Conservation (phyloP, 37 sponge, comb jelly and placozoan species). For the Hexactinellida sp. region DNA sequence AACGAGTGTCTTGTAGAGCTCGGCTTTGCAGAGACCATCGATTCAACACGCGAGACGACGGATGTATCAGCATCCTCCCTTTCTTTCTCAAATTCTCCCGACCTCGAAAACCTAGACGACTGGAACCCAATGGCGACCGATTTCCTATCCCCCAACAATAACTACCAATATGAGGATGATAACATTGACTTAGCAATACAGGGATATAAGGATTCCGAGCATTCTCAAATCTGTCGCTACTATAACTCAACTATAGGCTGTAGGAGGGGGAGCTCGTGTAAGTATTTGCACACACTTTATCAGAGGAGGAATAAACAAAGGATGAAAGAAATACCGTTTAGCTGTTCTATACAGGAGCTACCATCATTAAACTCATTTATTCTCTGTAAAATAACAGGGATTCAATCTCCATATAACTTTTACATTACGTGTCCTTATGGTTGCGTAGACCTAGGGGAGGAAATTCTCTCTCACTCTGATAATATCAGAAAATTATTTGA, state of each 20-base stretch:
- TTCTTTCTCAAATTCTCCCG: background rate
- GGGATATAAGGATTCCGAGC: conserved; percentile 27
- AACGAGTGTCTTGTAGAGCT: background rate
- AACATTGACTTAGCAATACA: conserved; percentile 13
- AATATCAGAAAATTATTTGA: background rate
- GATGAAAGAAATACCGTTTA: background rate
- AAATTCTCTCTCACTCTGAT: background rate
- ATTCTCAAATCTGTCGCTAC: conserved; percentile 25
- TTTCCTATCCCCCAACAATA: conserved; percentile 26
- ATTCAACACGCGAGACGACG: background rate
- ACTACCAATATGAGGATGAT: conserved; percentile 21
- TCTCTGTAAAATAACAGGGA: background rate
- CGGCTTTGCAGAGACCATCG: background rate
- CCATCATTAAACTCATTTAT: background rate
- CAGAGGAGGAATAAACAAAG: background rate
- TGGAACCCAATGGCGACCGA: conserved; percentile 49
- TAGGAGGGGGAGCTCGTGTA: conserved; percentile 16
- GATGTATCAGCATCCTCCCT: background rate
- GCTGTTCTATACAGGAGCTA: background rate
- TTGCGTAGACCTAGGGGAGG: background rate
- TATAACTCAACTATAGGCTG: conserved; percentile 27
- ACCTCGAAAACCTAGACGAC: background rate
- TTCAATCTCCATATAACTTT: background rate
- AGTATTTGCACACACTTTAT: conserved; percentile 14
- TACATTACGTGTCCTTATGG: background rate